Evolutionary conservation across 2,113 vertebrate genomes (phyloP).

Genomic region (Corythornis madagascariensis): DNA sequence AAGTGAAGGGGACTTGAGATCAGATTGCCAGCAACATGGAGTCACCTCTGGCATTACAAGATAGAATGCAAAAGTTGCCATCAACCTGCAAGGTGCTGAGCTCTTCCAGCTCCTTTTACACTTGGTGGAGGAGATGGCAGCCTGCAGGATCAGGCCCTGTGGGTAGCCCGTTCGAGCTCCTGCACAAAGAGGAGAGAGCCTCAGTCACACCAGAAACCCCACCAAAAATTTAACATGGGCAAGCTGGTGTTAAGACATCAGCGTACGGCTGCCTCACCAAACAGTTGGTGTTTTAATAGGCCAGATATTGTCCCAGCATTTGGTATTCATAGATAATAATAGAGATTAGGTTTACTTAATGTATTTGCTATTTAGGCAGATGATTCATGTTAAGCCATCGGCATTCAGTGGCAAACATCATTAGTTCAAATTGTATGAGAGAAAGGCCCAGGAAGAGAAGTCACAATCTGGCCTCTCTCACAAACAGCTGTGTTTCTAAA

Average conservation of each 20-base stretch:
- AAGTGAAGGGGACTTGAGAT: neutral
- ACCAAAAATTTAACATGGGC: neutral
- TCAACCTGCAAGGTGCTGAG: neutral
- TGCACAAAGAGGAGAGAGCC: neutral
- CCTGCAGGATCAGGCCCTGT: neutral
- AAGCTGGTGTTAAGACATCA: neutral
- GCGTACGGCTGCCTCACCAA: neutral
- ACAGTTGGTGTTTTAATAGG: conserved; percentile 63
- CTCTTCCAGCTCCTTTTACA: neutral
- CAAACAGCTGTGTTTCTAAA: conserved; percentile 67
- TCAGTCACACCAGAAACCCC: neutral
- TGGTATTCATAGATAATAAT: conserved; percentile 60
- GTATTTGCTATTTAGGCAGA: conserved; percentile 68
- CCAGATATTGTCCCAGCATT: conserved; percentile 61
- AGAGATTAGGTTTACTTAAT: conserved; percentile 68
- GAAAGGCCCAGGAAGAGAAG: conserved; percentile 56
- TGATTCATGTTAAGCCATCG: conserved; percentile 61
- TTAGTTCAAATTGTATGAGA: conserved; percentile 66
- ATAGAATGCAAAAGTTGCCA: neutral
- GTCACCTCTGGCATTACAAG: neutral
- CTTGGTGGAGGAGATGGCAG: neutral
- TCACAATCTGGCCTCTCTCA: conserved; percentile 66
- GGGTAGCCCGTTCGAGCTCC: neutral
- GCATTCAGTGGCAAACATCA: conserved; percentile 65
- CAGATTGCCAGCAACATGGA: neutral